Percentiles rank a stretch among this genome's conserved stretches.
Evolutionary conservation across 2,797 vertebrate species (phyloP).

Genomic region (Semotilus atromaculatus): DNA sequence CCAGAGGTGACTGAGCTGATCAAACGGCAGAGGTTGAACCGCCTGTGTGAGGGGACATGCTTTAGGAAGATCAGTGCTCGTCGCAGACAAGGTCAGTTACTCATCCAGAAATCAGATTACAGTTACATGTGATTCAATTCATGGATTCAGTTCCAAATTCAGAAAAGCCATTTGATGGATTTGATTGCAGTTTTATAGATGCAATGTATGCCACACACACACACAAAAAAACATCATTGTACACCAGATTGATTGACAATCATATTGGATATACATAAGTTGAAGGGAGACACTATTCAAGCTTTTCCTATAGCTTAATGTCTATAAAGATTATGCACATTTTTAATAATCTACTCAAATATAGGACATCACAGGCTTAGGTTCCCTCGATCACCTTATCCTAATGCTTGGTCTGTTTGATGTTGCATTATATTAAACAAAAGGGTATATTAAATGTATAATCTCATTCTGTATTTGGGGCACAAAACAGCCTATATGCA

Average conservation of each 20-base stretch:
- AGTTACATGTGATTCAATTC: background rate
- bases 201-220: background rate
- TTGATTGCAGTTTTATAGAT: background rate
- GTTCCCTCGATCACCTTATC: background rate
- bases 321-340: background rate
- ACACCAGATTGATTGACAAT: background rate
- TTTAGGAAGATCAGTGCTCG: slow-evolving; percentile 88
- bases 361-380: slow-evolving; percentile 26
- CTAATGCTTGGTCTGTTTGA: slow-evolving; percentile 8
- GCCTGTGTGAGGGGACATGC: slow-evolving; percentile 87
- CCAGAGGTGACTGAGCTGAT: slow-evolving; percentile 88
- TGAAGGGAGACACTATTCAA: background rate
- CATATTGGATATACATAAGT: background rate
- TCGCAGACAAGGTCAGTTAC: slow-evolving; percentile 82
- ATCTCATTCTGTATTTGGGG: slow-evolving; percentile 1
- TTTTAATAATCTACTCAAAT: slow-evolving; percentile 1
- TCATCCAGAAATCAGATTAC: background rate
- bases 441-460: background rate
- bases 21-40: slow-evolving; percentile 87
- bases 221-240: background rate
- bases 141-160: background rate
- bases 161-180: background rate
- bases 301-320: background rate
- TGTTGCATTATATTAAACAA: background rate
- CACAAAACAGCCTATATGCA: background rate